These are phyloP conservation scores for Pelodiscus sinensis DNA, from an alignment of 2,113 vertebrate genomes.

Conservation along the genomic window DNA sequence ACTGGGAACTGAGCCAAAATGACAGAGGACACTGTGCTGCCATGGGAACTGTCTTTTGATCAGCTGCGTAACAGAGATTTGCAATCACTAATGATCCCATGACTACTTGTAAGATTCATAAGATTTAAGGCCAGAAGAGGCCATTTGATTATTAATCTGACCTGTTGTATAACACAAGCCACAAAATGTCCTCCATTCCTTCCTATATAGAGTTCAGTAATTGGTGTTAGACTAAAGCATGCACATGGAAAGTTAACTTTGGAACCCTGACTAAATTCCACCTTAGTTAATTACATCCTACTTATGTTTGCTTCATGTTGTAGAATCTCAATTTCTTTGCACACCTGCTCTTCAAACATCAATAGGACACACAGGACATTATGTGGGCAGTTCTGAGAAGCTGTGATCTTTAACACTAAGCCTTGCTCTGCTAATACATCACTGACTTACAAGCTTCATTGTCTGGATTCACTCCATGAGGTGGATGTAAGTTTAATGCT, in stretches of 20 bases:
- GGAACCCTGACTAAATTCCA: neutral
- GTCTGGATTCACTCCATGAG: neutral
- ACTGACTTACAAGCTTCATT: neutral
- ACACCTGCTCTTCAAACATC: neutral
- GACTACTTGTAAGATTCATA: neutral
- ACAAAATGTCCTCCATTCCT: accelerated
- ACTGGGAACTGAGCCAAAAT: neutral
- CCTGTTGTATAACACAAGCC: neutral
- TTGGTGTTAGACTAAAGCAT: neutral
- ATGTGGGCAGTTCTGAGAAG: neutral
- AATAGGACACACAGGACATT: neutral
- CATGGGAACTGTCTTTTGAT: neutral
- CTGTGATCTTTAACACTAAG: neutral
- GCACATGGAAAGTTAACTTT: accelerated
- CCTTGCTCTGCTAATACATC: neutral
- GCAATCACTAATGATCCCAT: neutral
- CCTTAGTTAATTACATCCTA: neutral
- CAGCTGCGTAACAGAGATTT: neutral
- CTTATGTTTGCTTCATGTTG: neutral
- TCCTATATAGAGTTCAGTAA: accelerated
- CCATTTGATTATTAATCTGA: neutral
- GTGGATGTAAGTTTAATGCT: neutral
- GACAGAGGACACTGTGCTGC: neutral
- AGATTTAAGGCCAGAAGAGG: neutral
- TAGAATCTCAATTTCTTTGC: neutral